Evolutionary conservation across 2,888 invertebrate species (phyloP).

Genomic region (Conchocele bisecta): DNA sequence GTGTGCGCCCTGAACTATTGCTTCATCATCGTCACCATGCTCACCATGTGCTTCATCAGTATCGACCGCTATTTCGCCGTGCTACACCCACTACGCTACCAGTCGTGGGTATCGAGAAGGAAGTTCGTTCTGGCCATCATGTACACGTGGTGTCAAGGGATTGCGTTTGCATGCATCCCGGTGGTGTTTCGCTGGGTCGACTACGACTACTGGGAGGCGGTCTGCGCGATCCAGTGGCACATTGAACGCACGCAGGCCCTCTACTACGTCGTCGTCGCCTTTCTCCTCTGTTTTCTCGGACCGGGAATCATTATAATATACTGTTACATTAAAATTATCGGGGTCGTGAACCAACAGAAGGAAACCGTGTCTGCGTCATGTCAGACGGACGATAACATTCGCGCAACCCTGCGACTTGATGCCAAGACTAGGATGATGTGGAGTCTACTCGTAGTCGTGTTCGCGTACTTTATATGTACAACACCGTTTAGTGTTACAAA

Average conservation of each 20-base stretch:
- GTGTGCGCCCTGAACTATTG: constrained; percentile 80
- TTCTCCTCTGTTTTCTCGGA: constrained; percentile 73
- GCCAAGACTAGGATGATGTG: constrained; percentile 53
- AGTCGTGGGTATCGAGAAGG: constrained; percentile 56
- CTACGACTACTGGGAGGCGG: constrained; percentile 81
- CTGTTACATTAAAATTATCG: constrained; percentile 70
- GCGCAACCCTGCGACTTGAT: not conserved
- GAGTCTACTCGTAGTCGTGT: constrained; percentile 77
- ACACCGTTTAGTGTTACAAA: constrained; percentile 82
- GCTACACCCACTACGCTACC: constrained; percentile 74
- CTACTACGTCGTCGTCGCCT: constrained; percentile 77
- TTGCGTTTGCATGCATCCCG: constrained; percentile 72
- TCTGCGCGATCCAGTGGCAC: constrained; percentile 81
- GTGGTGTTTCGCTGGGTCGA: constrained; percentile 71
- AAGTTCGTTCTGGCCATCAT: constrained; percentile 59
- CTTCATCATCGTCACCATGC: constrained; percentile 80
- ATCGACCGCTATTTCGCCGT: constrained; percentile 79
- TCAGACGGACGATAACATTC: not conserved
- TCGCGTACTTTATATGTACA: constrained; percentile 80
- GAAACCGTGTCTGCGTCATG: not conserved
- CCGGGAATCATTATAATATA: constrained; percentile 72
- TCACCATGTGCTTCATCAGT: constrained; percentile 79
- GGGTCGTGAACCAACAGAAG: constrained; percentile 48
- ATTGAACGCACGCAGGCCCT: constrained; percentile 60
- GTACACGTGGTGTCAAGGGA: constrained; percentile 78